Conservation (phyloP, 1,140 invertebrate species). For the Popillia japonica region DNA sequence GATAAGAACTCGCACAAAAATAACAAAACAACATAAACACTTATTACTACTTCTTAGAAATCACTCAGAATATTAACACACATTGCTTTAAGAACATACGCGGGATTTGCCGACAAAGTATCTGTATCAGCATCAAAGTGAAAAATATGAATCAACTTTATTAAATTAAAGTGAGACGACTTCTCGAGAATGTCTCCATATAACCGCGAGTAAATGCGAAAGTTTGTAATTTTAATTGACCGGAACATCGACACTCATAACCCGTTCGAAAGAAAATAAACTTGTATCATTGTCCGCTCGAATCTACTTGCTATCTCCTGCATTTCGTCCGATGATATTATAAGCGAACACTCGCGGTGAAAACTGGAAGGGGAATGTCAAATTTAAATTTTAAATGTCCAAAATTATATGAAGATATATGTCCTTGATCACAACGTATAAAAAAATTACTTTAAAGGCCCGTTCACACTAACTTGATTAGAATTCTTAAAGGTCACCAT, state of each 20-base stretch:
- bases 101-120: not conserved
- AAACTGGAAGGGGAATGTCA: not conserved
- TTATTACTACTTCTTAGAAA: not conserved
- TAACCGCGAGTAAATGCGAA: not conserved
- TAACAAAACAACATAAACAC: not conserved
- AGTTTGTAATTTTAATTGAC: not conserved
- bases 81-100: not conserved
- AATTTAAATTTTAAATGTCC: slow-evolving; percentile 16
- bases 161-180: slow-evolving; percentile 15
- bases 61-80: not conserved
- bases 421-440: not conserved
- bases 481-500: no score
- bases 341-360: no score
- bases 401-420: not conserved
- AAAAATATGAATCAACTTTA: slow-evolving; percentile 8
- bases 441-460: not conserved
- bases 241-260: slow-evolving; percentile 7
- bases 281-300: not conserved
- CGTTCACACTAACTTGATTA: not conserved
- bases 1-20: not conserved
- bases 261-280: not conserved
- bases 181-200: not conserved
- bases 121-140: not conserved
- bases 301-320: no score
- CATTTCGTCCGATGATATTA: no score